phyloP scores from a whole-genome alignment of 2,113 vertebrate genomes.

The Isurus oxyrinchus region DNA sequence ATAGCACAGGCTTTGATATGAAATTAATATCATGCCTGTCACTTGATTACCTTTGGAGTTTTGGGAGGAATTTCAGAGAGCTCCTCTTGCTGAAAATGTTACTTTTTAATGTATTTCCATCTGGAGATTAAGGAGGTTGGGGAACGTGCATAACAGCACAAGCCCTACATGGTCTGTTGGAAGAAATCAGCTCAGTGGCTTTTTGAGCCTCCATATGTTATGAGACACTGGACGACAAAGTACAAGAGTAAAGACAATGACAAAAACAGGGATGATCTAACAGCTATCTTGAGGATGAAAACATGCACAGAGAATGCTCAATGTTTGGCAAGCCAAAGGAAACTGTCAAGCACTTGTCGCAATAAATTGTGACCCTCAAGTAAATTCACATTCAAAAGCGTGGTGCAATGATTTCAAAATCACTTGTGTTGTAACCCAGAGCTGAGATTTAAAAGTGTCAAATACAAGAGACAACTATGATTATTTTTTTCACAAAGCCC shows the following conservation, averaged over 20 bases:
- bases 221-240: background rate
- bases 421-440: background rate
- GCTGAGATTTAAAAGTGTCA: background rate
- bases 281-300: background rate
- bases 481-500: background rate
- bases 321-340: background rate
- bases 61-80: conserved; percentile 9
- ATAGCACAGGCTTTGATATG: background rate
- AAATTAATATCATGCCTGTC: background rate
- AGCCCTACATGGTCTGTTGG: background rate
- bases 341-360: background rate
- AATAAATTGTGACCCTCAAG: background rate
- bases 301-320: background rate
- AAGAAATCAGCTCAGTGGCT: background rate
- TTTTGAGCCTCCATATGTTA: background rate
- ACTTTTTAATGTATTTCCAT: background rate
- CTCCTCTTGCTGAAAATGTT: background rate
- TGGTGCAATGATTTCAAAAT: background rate
- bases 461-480: background rate
- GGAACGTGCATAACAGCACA: background rate
- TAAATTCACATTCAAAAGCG: background rate
- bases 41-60: conserved; percentile 16
- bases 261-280: background rate
- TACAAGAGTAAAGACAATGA: background rate
- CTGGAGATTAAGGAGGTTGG: background rate